These are phyloP conservation scores for Limosa lapponica DNA, from an alignment of 2,797 vertebrate genomes.

Conservation along the genomic window DNA sequence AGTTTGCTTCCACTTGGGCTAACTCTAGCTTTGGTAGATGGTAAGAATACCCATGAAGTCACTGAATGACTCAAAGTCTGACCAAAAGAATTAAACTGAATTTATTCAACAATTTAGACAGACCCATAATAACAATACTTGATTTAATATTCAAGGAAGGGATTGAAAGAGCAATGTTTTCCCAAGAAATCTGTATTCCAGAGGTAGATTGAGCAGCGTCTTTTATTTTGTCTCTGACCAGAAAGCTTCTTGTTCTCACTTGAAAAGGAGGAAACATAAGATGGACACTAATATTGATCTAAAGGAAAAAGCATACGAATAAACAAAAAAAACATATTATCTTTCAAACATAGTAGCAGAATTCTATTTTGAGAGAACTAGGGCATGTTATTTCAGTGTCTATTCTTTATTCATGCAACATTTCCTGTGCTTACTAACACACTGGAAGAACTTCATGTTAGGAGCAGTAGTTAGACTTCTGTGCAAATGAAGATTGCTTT, in stretches of 20 bases:
- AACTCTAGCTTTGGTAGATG: background rate
- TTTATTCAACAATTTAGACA: background rate
- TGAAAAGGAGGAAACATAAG: background rate
- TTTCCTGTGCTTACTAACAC: background rate
- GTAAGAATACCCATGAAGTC: background rate
- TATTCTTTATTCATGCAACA: background rate
- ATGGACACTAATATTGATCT: background rate
- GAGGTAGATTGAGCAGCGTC: background rate
- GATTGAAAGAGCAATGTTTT: background rate
- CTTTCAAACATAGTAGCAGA: background rate
- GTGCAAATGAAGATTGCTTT: background rate
- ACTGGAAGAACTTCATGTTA: background rate
- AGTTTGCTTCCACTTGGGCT: background rate
- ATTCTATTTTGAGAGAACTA: background rate
- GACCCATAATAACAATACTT: background rate
- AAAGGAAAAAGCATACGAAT: background rate
- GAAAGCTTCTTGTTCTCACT: background rate
- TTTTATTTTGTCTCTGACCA: background rate
- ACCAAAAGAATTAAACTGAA: background rate
- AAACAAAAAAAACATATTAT: background rate
- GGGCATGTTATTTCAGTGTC: background rate
- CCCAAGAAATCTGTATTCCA: background rate
- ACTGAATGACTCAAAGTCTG: background rate
- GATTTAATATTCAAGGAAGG: background rate
- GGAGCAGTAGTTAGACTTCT: background rate